A percentile compares a stretch with the other conserved stretches of the same genome.
These are phyloP conservation scores for Drosophila falleni DNA, from an alignment of 2,888 invertebrate species.

Conservation along the genomic window DNA sequence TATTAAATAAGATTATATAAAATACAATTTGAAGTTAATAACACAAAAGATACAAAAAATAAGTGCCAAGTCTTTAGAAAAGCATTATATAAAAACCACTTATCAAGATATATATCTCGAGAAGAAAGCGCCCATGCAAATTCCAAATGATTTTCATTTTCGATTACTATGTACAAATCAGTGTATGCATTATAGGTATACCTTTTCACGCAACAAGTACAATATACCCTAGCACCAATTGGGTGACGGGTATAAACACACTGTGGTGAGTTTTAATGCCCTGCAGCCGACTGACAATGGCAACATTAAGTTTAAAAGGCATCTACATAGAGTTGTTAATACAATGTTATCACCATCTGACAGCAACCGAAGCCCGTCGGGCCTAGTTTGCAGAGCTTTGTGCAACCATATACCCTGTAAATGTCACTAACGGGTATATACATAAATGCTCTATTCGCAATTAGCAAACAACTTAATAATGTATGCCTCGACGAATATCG, in stretches of 20 bases:
- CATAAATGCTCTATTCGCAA: background rate
- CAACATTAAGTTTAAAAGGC: conserved; percentile 32
- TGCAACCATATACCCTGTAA: background rate
- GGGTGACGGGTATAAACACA: conserved; percentile 4
- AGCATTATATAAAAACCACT: too few species aligned
- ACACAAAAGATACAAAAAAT: too few species aligned
- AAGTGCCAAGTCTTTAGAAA: too few species aligned
- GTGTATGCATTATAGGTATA: too few species aligned
- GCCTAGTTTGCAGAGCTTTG: conserved; percentile 10
- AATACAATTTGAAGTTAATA: too few species aligned
- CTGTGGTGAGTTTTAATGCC: conserved; percentile 44
- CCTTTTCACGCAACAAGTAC: background rate
- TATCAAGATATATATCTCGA: too few species aligned
- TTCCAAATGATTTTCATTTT: too few species aligned
- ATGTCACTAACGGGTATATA: background rate
- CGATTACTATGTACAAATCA: too few species aligned
- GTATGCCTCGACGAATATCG: too few species aligned
- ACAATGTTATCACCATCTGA: conserved; percentile 37
- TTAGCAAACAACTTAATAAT: background rate
- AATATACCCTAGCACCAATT: background rate
- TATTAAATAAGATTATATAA: too few species aligned
- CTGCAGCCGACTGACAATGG: conserved; percentile 37
- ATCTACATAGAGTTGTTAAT: conserved; percentile 31
- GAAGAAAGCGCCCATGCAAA: too few species aligned
- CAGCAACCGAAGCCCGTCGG: conserved; percentile 19